Percentiles rank a stretch among this genome's conserved stretches.
phyloP scores from a whole-genome alignment of 2,888 invertebrate species.

The Melikaiella ostensackeni region DNA sequence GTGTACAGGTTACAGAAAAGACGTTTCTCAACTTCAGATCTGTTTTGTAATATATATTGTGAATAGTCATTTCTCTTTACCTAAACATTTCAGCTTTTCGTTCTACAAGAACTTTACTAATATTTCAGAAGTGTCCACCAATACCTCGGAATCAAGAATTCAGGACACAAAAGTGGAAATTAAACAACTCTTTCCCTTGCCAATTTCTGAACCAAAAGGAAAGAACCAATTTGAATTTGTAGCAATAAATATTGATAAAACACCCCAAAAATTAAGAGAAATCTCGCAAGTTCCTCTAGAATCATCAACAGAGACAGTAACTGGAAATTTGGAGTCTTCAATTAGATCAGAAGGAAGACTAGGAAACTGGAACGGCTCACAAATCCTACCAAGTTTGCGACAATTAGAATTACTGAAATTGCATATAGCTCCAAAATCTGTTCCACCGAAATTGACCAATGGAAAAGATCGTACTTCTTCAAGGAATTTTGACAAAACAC shows the following conservation, averaged over 20 bases:
- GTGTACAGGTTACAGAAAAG: too few species aligned
- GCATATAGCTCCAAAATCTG: neutral
- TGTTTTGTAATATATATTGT: too few species aligned
- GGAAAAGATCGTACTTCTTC: neutral
- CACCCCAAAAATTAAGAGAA: neutral
- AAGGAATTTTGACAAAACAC: conserved; percentile 5
- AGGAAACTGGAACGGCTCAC: conserved; percentile 29
- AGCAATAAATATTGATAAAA: neutral
- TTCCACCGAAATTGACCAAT: neutral
- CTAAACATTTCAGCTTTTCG: too few species aligned
- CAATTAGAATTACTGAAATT: conserved; percentile 40
- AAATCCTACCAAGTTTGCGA: conserved; percentile 32
- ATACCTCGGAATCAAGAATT: neutral
- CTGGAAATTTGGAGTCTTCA: neutral
- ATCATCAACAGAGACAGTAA: neutral
- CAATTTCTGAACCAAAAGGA: neutral
- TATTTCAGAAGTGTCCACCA: neutral
- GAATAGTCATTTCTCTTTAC: too few species aligned
- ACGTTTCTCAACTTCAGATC: too few species aligned
- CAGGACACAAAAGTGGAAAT: neutral
- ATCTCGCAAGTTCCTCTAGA: neutral
- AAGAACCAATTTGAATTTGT: neutral
- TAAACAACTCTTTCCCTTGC: neutral
- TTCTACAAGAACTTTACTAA: neutral
- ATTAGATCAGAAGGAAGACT: conserved; percentile 2